Conservation (phyloP, 2,797 vertebrate species). For the Acanthis flammea region DNA sequence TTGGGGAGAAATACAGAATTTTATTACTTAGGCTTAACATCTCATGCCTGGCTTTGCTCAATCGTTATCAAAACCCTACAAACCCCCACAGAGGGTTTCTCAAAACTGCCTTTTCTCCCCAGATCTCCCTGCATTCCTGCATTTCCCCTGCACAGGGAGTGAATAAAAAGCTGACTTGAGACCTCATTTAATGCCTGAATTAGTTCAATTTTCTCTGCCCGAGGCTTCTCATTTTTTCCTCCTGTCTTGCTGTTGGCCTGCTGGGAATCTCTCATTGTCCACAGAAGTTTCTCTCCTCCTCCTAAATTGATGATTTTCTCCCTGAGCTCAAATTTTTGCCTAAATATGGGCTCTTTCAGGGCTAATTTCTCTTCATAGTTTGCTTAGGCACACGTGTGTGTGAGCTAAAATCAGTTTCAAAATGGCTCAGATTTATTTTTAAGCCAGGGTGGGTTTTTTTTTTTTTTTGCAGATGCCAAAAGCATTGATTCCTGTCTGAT, state of each 20-base stretch:
- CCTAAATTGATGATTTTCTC: neutral
- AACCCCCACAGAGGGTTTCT: neutral
- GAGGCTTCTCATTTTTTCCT: neutral
- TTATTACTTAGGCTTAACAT: neutral
- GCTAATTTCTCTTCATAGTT: neutral
- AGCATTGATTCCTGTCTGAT: neutral
- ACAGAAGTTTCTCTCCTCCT: neutral
- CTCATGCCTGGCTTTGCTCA: neutral
- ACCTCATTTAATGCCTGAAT: conserved; percentile 30
- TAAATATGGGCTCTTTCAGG: neutral
- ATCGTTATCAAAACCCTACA: neutral
- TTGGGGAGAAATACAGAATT: neutral
- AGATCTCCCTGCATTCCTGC: neutral
- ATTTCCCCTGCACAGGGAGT: neutral
- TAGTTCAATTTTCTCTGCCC: neutral
- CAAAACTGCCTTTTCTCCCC: neutral
- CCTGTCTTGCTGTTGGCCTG: neutral
- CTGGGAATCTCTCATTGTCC: neutral
- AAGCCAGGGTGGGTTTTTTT: neutral
- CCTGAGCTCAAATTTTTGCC: neutral
- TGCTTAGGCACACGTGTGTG: neutral
- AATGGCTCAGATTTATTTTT: conserved; percentile 19
- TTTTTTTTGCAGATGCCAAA: neutral
- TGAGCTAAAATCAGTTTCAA: neutral
- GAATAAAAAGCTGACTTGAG: conserved; percentile 21